phyloP scores from a whole-genome alignment of 2,113 vertebrate species.

The Lophochroa leadbeateri region DNA sequence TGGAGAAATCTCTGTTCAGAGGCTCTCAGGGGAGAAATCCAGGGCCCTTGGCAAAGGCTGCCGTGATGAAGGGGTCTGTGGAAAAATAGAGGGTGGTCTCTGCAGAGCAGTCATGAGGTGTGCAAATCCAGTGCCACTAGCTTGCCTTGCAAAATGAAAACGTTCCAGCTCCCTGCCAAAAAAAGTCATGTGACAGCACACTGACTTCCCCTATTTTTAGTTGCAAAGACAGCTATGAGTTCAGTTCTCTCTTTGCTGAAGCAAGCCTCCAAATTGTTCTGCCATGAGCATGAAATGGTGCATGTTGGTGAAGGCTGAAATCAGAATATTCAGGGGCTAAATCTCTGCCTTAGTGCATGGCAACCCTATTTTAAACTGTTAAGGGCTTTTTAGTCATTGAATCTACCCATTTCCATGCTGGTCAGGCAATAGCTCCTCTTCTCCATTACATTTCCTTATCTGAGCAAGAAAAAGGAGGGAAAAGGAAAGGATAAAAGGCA shows the following conservation, averaged over 20 bases:
- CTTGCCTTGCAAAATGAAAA: conserved; percentile 36
- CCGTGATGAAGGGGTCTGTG: not conserved
- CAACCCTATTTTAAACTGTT: not conserved
- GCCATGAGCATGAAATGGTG: not conserved
- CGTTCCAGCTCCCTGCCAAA: conserved; percentile 10
- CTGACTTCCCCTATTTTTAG: conserved; percentile 35
- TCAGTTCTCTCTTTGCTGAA: not conserved
- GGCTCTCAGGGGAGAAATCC: not conserved
- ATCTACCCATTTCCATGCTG: not conserved
- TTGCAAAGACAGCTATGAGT: not conserved
- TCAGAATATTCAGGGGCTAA: not conserved
- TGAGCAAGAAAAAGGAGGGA: not conserved
- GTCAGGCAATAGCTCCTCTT: not conserved
- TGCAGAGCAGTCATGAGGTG: not conserved
- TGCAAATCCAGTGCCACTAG: not conserved
- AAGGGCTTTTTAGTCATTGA: not conserved
- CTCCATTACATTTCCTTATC: not conserved
- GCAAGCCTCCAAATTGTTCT: not conserved
- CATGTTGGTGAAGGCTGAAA: not conserved
- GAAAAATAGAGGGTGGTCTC: not conserved
- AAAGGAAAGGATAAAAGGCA: not conserved
- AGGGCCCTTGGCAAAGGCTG: not conserved
- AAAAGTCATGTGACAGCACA: not conserved
- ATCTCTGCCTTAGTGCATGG: not conserved
- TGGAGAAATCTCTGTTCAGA: not conserved